Evolutionary conservation across 1,140 invertebrate species (phyloP).

Genomic region (Phenacoccus solenopsis): DNA sequence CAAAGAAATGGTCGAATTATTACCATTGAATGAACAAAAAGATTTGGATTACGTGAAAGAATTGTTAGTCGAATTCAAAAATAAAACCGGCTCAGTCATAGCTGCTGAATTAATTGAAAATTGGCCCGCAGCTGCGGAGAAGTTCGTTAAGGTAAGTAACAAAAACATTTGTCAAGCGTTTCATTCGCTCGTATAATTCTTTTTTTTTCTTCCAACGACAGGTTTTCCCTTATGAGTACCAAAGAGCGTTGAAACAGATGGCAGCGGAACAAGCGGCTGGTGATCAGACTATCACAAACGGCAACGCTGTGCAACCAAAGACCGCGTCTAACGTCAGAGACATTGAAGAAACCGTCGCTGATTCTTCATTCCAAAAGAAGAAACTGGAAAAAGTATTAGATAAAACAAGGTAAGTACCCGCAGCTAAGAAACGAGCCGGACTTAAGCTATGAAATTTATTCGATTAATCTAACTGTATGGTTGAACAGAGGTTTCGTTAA

Average conservation of each 20-base stretch:
- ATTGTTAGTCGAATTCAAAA: slow-evolving; percentile 72
- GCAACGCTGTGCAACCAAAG: slow-evolving; percentile 10
- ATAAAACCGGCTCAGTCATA: slow-evolving; percentile 80
- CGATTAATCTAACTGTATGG: not conserved
- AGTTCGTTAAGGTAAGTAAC: slow-evolving; percentile 68
- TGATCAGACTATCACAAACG: slow-evolving; percentile 31
- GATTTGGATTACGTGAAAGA: slow-evolving; percentile 69
- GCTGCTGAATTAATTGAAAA: slow-evolving; percentile 64
- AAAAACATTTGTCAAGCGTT: not conserved
- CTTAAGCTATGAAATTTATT: too few relatives aligned
- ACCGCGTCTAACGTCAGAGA: slow-evolving; percentile 49
- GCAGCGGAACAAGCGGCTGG: slow-evolving; percentile 41
- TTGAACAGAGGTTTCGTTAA: slow-evolving; percentile 78
- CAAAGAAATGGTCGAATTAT: slow-evolving; percentile 75
- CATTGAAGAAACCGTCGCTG: slow-evolving; percentile 76
- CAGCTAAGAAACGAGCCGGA: too few relatives aligned
- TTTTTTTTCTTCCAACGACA: slow-evolving; percentile 21
- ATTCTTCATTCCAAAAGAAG: slow-evolving; percentile 59
- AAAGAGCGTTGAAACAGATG: slow-evolving; percentile 68
- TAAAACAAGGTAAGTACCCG: slow-evolving; percentile 56
- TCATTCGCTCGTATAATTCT: not conserved
- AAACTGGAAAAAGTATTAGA: slow-evolving; percentile 70
- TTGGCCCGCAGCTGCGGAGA: slow-evolving; percentile 63
- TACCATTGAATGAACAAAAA: slow-evolving; percentile 61
- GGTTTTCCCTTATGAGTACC: slow-evolving; percentile 95